Evolutionary conservation across 2,888 invertebrate species (phyloP), one percentile per base, ranked within the genome.

Genomic region (Eumerus sabulonum): DNA sequence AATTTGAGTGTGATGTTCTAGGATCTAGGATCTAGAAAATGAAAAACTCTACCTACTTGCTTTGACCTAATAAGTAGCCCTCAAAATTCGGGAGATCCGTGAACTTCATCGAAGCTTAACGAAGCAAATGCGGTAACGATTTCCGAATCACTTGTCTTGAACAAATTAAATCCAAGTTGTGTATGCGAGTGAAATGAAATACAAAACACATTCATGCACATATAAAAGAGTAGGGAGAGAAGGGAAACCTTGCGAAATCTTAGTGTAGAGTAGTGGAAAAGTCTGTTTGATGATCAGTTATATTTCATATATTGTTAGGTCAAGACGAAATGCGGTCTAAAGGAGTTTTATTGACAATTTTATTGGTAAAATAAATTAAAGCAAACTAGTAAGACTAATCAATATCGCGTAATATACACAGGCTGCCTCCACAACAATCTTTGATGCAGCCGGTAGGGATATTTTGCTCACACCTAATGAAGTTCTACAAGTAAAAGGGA

Each of bases 391-490:
- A 12, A 42, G 11, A 19, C 40, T 18, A 5, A 18, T 36, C 14
- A 11, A 54, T 35, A 35, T 35, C 19, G 40, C 9, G 5, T 27
- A 27, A 27, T 27, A 7, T 4, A 27, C 7, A 27, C 2, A 27
- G 27, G 27, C 27, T 27, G 27, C 7, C 27, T 4, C 7, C 27
- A 2, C 36, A 56, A 19, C 14, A 38, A 27, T 13, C 9, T 5
- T 47, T 14, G 62, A 72, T 0, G 57, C 86, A 76, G 84, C 85
- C 42, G 86, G 86, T 38, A 85, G 88, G 48, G 89, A 89, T 84
- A 82, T 89, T 53, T 83, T 88, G 57, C 76, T 89, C 67, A 89
- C 89, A 9, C 89, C 89, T 19, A 86, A 86, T 66, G 84, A 85
- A 63, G 84, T 83, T 40, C 82, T 84, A 17, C 87, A 87, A 68